These are phyloP conservation scores for Pocillopora damicornis DNA, from an alignment of 64 coral and sea anemone genomes.

Conservation along the genomic window DNA sequence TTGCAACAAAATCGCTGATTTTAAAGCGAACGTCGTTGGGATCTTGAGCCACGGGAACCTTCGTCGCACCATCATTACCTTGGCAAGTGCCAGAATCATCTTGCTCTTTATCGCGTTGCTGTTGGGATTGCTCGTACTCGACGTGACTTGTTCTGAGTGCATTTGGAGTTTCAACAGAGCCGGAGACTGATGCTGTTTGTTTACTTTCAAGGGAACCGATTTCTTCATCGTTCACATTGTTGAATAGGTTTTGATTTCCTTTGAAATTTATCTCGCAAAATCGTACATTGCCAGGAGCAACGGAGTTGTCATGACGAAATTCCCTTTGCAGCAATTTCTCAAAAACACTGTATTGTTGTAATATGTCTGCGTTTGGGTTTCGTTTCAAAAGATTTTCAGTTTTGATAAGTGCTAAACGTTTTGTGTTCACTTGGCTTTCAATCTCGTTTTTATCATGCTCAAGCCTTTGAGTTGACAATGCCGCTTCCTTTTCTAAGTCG, in stretches of 20 bases:
- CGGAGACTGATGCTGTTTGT: too few relatives aligned
- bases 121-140: background rate
- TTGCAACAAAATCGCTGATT: background rate
- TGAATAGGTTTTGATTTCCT: background rate
- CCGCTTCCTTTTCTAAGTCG: background rate
- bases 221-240: background rate
- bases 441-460: background rate
- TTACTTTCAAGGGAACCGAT: background rate
- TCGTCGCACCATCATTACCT: background rate
- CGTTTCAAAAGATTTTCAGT: background rate
- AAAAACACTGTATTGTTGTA: background rate
- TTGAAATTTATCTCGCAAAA: background rate
- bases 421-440: background rate
- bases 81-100: background rate
- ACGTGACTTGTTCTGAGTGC: background rate
- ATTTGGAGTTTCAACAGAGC: background rate
- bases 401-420: background rate
- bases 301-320: background rate
- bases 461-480: background rate
- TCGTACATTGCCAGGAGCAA: too few relatives aligned
- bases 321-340: background rate
- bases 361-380: background rate
- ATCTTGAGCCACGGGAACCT: background rate
- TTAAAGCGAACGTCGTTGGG: background rate
- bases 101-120: background rate